Conservation (phyloP, 2,113 vertebrate species). For the Podocnemis expansa region DNA sequence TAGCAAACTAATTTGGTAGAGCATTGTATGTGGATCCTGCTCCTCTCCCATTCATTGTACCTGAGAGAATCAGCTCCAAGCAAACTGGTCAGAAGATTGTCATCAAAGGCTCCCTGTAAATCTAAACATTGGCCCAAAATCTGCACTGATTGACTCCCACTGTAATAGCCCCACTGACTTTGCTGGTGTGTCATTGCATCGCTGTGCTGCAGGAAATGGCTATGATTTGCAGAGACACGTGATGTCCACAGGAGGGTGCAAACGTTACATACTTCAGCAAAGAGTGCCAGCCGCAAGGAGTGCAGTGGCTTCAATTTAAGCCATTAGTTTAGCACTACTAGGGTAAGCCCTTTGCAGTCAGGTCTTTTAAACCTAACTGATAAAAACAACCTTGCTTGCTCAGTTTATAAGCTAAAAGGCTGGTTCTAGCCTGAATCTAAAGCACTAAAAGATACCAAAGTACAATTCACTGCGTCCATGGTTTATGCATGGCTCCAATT, state of each 20-base stretch:
- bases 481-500: not conserved
- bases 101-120: not conserved
- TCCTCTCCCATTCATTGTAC: not conserved
- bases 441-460: not conserved
- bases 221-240: too few relatives aligned
- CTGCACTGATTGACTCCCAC: not conserved
- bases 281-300: not conserved
- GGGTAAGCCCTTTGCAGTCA: not conserved
- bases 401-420: not conserved
- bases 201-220: not conserved
- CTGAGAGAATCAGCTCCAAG: not conserved
- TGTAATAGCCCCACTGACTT: not conserved
- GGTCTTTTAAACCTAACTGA: not conserved
- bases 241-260: not conserved
- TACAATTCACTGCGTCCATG: accelerated
- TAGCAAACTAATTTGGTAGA: too few relatives aligned
- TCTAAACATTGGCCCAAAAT: not conserved
- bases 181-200: accelerated
- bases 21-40: not conserved
- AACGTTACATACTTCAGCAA: not conserved
- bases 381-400: accelerated
- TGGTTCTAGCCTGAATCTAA: not conserved
- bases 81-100: not conserved
- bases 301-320: not conserved
- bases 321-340: not conserved